Conservation (phyloP, 2,888 invertebrate genomes). For the Arrhopalites spinosus region DNA sequence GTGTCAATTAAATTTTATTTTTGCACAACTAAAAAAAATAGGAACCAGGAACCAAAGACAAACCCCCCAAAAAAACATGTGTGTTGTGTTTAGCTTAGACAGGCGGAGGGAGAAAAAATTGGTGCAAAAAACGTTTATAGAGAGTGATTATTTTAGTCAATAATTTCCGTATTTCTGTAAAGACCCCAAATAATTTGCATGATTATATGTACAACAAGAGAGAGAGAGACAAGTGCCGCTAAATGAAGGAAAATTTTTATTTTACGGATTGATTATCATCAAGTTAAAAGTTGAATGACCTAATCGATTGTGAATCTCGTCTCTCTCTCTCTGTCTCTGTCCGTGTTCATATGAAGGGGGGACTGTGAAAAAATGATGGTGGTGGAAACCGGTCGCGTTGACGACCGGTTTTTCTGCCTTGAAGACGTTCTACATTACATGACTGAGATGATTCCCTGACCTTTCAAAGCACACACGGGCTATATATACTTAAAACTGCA, state of each 20-base stretch:
- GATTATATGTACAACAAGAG: background rate
- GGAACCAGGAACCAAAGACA: no score
- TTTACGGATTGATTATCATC: background rate
- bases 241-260: background rate
- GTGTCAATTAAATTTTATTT: no score
- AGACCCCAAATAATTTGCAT: no score
- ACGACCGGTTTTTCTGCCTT: constrained; percentile 49
- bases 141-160: background rate
- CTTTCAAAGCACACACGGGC: constrained; percentile 14
- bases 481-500: background rate
- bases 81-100: no score
- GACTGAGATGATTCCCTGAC: constrained; percentile 27
- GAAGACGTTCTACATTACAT: background rate
- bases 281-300: constrained; percentile 45
- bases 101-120: background rate
- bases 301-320: constrained; percentile 25
- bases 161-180: background rate
- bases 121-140: background rate
- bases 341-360: background rate
- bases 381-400: constrained; percentile 45
- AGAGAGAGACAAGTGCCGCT: background rate
- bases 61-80: no score
- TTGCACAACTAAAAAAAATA: no score
- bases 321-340: background rate
- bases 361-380: background rate